Conservation (phyloP, 92 coral and sea anemone species). For the Siderastrea radians region DNA sequence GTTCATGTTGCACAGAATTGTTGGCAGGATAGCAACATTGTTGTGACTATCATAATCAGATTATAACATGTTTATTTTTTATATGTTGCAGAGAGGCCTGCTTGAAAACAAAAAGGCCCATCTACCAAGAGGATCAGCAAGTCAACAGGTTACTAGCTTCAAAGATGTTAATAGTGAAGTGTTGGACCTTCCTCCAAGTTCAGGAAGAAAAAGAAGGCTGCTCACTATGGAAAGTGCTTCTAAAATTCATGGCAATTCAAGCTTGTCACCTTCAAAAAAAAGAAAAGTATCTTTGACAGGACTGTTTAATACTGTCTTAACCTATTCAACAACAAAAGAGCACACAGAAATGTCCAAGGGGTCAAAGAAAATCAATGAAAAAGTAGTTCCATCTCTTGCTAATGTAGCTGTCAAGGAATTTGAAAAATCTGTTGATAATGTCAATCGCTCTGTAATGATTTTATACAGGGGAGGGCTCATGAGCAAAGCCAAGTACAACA, state of each 20-base stretch:
- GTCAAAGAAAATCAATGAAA: slow-evolving; percentile 54
- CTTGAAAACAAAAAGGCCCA: slow-evolving; percentile 50
- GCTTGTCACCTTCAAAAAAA: slow-evolving; percentile 73
- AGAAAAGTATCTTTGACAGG: slow-evolving; percentile 77
- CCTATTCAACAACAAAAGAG: slow-evolving; percentile 59
- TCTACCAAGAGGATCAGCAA: slow-evolving; percentile 57
- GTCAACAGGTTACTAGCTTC: slow-evolving; percentile 50
- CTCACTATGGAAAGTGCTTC: slow-evolving; percentile 76
- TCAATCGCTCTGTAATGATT: slow-evolving; percentile 77
- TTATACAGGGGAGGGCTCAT: slow-evolving; percentile 81
- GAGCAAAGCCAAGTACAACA: slow-evolving; percentile 77
- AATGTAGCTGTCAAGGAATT: slow-evolving; percentile 65
- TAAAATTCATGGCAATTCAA: slow-evolving; percentile 71
- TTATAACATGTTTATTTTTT: no score
- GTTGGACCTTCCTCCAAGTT: slow-evolving; percentile 76
- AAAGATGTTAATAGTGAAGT: slow-evolving; percentile 80
- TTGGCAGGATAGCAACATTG: no score
- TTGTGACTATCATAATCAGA: no score
- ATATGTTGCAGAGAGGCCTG: no score
- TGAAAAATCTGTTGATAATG: slow-evolving; percentile 72
- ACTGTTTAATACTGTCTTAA: slow-evolving; percentile 73
- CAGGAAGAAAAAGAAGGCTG: slow-evolving; percentile 75
- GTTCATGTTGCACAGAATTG: no score
- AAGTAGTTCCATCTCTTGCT: slow-evolving; percentile 69
- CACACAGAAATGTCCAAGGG: slow-evolving; percentile 69